Evolutionary conservation across 2,113 vertebrate species (phyloP).

Genomic region (Hassar affinis): DNA sequence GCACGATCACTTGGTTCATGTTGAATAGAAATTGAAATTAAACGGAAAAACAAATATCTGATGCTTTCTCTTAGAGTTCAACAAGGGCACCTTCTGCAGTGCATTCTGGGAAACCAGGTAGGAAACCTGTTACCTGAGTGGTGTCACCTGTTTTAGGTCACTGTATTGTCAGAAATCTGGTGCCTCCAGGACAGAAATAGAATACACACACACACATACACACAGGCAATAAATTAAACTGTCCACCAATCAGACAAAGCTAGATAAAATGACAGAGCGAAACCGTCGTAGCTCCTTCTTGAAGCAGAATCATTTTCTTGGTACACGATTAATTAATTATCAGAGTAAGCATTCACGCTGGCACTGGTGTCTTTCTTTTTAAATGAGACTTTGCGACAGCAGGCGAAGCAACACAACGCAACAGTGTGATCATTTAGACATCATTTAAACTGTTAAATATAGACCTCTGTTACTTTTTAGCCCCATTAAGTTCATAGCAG

Average conservation of each 20-base stretch:
- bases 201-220: background rate
- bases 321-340: background rate
- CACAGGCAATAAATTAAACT: background rate
- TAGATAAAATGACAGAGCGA: background rate
- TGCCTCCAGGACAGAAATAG: background rate
- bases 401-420: background rate
- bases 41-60: background rate
- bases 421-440: background rate
- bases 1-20: background rate
- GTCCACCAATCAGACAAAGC: background rate
- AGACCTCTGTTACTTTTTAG: conserved; percentile 23
- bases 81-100: background rate
- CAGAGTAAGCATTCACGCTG: background rate
- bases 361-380: background rate
- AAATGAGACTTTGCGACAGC: background rate
- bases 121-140: background rate
- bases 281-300: background rate
- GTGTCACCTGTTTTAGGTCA: background rate
- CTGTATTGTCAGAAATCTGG: conserved; percentile 2
- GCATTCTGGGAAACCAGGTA: background rate
- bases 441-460: conserved; percentile 1
- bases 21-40: background rate
- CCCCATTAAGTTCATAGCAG: background rate
- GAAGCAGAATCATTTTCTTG: background rate
- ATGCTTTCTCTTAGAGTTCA: background rate